Percentiles rank a stretch among this genome's conserved stretches.
These are phyloP conservation scores for Drosophila gunungcola DNA, from an alignment of 1,140 invertebrate genomes.

Conservation along the genomic window DNA sequence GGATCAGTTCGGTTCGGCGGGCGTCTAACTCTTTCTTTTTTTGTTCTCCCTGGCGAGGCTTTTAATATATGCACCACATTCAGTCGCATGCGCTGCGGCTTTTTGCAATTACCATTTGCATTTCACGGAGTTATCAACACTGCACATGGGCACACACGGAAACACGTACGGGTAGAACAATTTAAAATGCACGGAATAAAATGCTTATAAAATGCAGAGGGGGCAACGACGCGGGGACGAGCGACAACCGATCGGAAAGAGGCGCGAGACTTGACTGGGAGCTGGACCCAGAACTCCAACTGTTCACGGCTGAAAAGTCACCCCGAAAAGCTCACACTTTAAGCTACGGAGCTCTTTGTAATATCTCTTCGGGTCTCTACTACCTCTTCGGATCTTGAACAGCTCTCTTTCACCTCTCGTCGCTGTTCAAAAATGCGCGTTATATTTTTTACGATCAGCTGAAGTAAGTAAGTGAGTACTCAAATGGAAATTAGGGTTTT, in stretches of 20 bases:
- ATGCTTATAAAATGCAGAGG: slow-evolving; percentile 22
- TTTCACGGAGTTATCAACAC: slow-evolving; percentile 55
- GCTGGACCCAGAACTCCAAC: slow-evolving; percentile 30
- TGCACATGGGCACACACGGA: slow-evolving; percentile 25
- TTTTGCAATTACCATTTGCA: slow-evolving; percentile 71
- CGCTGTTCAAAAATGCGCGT: slow-evolving; percentile 56
- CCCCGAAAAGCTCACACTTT: slow-evolving; percentile 22
- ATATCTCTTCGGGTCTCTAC: not conserved
- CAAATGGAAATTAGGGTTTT: not conserved
- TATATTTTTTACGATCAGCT: slow-evolving; percentile 43
- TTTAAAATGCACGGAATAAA: slow-evolving; percentile 60
- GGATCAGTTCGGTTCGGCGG: slow-evolving; percentile 30
- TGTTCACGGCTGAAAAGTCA: slow-evolving; percentile 13
- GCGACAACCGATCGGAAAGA: slow-evolving; percentile 33
- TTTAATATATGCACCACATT: slow-evolving; percentile 57
- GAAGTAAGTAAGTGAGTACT: slow-evolving; percentile 11
- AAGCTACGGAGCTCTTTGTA: not conserved
- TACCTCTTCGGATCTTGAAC: slow-evolving; percentile 10
- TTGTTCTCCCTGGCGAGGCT: slow-evolving; percentile 18
- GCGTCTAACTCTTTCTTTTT: slow-evolving; percentile 18
- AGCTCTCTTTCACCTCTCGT: slow-evolving; percentile 12
- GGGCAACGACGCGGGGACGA: slow-evolving; percentile 6
- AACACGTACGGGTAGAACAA: slow-evolving; percentile 50
- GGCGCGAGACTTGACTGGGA: slow-evolving; percentile 51
- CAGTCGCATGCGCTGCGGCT: slow-evolving; percentile 50